Percentiles rank a stretch among this genome's conserved stretches.
Conservation (phyloP, 2,797 vertebrate species). For the Sebastes cheni region DNA sequence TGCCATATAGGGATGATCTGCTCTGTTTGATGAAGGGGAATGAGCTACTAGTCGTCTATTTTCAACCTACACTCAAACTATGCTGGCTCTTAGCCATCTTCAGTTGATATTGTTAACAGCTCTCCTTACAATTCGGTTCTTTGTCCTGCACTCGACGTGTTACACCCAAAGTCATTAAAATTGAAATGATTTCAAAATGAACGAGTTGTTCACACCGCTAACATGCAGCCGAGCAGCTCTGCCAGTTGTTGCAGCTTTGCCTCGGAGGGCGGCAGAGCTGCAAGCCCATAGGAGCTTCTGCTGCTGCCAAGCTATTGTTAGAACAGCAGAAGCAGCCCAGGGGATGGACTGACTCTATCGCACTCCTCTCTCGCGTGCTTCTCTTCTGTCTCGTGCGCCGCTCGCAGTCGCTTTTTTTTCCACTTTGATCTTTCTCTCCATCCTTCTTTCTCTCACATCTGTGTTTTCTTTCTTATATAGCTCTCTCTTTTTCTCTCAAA, state of each 20-base stretch:
- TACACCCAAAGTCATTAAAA: slow-evolving; percentile 40
- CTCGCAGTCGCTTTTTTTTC: slow-evolving; percentile 20
- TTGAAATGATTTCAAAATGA: slow-evolving; percentile 46
- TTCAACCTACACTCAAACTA: neutral
- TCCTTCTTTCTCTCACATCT: slow-evolving; percentile 20
- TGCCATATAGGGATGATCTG: neutral
- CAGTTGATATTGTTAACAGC: slow-evolving; percentile 14
- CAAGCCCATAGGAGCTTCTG: slow-evolving; percentile 70
- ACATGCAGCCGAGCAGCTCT: slow-evolving; percentile 33
- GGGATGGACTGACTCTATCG: slow-evolving; percentile 65
- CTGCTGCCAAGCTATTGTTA: slow-evolving; percentile 76
- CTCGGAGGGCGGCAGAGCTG: slow-evolving; percentile 55
- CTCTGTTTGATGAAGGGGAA: neutral
- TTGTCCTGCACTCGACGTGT: slow-evolving; percentile 22
- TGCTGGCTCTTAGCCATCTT: neutral
- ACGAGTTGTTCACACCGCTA: slow-evolving; percentile 25
- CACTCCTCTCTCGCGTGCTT: slow-evolving; percentile 36
- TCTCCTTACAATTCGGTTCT: slow-evolving; percentile 10
- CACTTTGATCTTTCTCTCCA: slow-evolving; percentile 45
- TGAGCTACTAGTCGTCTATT: neutral
- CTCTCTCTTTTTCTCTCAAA: slow-evolving; percentile 19
- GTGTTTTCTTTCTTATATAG: slow-evolving; percentile 6
- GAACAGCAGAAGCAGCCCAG: slow-evolving; percentile 68
- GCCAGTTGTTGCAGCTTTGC: slow-evolving; percentile 61
- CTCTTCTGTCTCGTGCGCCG: slow-evolving; percentile 30